phyloP scores from a whole-genome alignment of 1,140 invertebrate species.

The Cryptotermes secundus region DNA sequence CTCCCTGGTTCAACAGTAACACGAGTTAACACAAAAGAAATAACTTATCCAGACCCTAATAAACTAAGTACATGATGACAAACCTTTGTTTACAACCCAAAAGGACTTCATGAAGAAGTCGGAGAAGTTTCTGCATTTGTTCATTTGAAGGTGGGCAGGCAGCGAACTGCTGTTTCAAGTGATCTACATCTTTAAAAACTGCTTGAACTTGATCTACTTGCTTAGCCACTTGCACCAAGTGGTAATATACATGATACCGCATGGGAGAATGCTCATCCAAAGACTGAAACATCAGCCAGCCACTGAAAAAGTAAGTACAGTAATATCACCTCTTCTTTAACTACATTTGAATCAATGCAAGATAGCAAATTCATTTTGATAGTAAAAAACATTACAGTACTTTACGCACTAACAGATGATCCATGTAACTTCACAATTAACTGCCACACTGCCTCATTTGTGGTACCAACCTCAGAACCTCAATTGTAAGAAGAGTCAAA shows the following conservation, averaged over 20 bases:
- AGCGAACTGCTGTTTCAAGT: slow-evolving; percentile 80
- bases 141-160: slow-evolving; percentile 82
- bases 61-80: slow-evolving; percentile 26
- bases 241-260: slow-evolving; percentile 89
- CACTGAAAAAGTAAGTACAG: slow-evolving; percentile 50
- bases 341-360: neutral
- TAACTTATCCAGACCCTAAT: no score
- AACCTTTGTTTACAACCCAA: slow-evolving; percentile 69
- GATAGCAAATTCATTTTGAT: neutral
- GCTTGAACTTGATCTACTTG: slow-evolving; percentile 80
- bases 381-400: no score
- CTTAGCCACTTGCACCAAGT: slow-evolving; percentile 83
- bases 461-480: no score
- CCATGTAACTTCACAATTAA: no score
- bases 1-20: no score
- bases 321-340: neutral
- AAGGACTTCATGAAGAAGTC: slow-evolving; percentile 86
- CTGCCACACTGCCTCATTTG: no score
- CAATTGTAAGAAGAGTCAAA: no score
- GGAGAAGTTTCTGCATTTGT: slow-evolving; percentile 89
- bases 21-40: no score
- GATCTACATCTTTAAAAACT: slow-evolving; percentile 77
- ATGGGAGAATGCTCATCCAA: slow-evolving; percentile 79
- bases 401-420: no score
- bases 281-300: slow-evolving; percentile 89